Percentiles rank a stretch among this genome's conserved stretches.
These are phyloP conservation scores for Poeciliopsis paucimaculata DNA, from an alignment of 2,797 vertebrate species.

Conservation along the genomic window DNA sequence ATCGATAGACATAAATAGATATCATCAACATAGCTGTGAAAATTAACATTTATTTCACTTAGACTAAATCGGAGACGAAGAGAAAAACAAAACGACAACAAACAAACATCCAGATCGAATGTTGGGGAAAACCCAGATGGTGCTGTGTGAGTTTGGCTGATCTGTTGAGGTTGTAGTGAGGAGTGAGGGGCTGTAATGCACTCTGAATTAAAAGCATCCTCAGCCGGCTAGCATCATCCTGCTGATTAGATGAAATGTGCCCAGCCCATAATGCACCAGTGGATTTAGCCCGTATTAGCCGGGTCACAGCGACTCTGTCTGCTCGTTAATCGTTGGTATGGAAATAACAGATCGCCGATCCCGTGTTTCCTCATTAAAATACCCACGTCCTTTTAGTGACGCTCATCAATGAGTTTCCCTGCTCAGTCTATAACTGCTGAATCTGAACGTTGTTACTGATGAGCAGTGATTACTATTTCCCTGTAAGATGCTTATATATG, in stretches of 20 bases:
- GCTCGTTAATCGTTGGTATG: slow-evolving; percentile 70
- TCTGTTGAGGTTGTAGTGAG: slow-evolving; percentile 63
- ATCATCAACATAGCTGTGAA: slow-evolving; percentile 14
- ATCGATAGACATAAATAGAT: not conserved
- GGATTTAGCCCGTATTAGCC: slow-evolving; percentile 81
- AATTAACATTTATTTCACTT: slow-evolving; percentile 13
- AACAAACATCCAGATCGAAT: slow-evolving; percentile 37
- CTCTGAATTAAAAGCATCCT: slow-evolving; percentile 80
- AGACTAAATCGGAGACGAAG: not conserved
- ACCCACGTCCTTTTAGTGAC: slow-evolving; percentile 35
- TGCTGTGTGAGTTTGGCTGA: slow-evolving; percentile 54
- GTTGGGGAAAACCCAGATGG: slow-evolving; percentile 47
- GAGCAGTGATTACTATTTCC: slow-evolving; percentile 55
- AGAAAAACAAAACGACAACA: slow-evolving; percentile 28
- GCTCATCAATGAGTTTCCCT: slow-evolving; percentile 30
- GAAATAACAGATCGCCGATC: slow-evolving; percentile 59
- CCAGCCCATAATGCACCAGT: slow-evolving; percentile 80
- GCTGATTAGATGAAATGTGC: slow-evolving; percentile 84
- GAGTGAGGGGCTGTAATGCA: slow-evolving; percentile 61
- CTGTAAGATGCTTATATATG: slow-evolving; percentile 45
- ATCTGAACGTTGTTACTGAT: slow-evolving; percentile 54
- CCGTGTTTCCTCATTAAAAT: slow-evolving; percentile 67
- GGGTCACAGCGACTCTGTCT: slow-evolving; percentile 72
- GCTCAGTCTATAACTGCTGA: slow-evolving; percentile 29
- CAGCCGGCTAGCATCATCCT: slow-evolving; percentile 80